phyloP scores from a whole-genome alignment of 2,888 invertebrate species.

The Cosmopolites sordidus region DNA sequence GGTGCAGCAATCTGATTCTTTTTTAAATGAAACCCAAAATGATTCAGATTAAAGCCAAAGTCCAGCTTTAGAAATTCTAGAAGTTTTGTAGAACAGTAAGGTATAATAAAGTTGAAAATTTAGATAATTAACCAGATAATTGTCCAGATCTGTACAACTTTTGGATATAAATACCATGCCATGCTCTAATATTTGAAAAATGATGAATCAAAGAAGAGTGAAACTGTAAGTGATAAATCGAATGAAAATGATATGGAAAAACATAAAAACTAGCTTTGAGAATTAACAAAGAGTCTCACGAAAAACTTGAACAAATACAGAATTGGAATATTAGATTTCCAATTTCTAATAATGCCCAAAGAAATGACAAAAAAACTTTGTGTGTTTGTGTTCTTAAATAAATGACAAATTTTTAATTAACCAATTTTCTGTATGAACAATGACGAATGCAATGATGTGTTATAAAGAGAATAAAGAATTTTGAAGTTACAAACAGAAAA shows the following conservation, averaged over 20 bases:
- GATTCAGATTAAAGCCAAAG: slow-evolving; percentile 5
- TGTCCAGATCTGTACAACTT: slow-evolving; percentile 44
- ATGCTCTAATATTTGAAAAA: slow-evolving; percentile 54
- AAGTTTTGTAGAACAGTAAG: slow-evolving; percentile 22
- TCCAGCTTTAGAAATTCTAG: slow-evolving; percentile 21
- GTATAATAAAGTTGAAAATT: slow-evolving; percentile 14
- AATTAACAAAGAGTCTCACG: background rate
- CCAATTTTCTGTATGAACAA: background rate
- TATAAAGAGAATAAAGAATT: slow-evolving; percentile 1
- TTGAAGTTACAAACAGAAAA: slow-evolving; percentile 10
- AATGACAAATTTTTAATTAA: slow-evolving; percentile 1
- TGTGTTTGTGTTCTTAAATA: background rate
- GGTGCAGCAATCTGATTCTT: slow-evolving; percentile 31
- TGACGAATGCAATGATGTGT: background rate
- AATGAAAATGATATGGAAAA: slow-evolving; percentile 6
- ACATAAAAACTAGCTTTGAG: too few relatives aligned
- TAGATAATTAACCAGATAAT: slow-evolving; percentile 35
- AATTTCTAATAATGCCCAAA: too few relatives aligned
- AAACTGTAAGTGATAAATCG: background rate
- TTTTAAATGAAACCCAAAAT: slow-evolving; percentile 28
- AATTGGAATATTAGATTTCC: too few relatives aligned
- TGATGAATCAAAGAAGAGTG: slow-evolving; percentile 8
- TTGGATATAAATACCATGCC: slow-evolving; percentile 57
- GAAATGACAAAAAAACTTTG: too few relatives aligned
- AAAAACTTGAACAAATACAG: too few relatives aligned